Evolutionary conservation across 2,888 invertebrate species (phyloP), one percentile per base, ranked within the genome.

Genomic region (Ectropis crepuscularia): DNA sequence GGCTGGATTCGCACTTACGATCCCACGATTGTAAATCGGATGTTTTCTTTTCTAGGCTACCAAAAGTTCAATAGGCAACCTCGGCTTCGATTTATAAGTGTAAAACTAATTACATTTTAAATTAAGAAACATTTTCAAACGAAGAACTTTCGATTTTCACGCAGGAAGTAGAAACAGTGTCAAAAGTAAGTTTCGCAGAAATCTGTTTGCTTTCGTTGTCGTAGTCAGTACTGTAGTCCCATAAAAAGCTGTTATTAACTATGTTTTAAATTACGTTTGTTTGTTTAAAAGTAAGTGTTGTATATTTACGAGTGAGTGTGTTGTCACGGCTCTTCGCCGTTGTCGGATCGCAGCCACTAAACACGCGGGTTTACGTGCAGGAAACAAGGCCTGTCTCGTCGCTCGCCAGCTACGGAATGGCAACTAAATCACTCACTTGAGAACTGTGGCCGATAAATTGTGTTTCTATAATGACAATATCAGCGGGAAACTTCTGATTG

Each of bases 261-360:
- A 70, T 74, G 73, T 75, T 79, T 78, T 78, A 78, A 70, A 70
- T 70, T 57, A 70, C 54, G 68, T 76, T 72, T 75, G 78, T 79
- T 79, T 80, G 79, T 78, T 78, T 80, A 74, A 73, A 73, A 73
- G 70, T 61, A 67, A 67, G 68, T 65, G 70, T 55, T 10, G 63
- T 65, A 72, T 73, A 66, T 83, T 86, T 83, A 86, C 72, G 81
- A 78, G 69, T 70, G 69, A 79, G 82, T 77, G 80, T 79, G 82
- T 84, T 83, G 86, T 84, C 83, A 80, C 80, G 79, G 78, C 37
- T 76, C 65, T 68, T 75, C 71, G 79, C 74, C 41, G 41, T 41
- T 58, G 58, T 46, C 42, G 46, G 45, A 41, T 67, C 58, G 64
- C 54, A 57, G 65, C 70, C 72, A 81, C 72, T 86, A 84, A 87